These are phyloP conservation scores for Quadroppia sp. DNA, from an alignment of 2,888 invertebrate genomes.

Conservation along the genomic window DNA sequence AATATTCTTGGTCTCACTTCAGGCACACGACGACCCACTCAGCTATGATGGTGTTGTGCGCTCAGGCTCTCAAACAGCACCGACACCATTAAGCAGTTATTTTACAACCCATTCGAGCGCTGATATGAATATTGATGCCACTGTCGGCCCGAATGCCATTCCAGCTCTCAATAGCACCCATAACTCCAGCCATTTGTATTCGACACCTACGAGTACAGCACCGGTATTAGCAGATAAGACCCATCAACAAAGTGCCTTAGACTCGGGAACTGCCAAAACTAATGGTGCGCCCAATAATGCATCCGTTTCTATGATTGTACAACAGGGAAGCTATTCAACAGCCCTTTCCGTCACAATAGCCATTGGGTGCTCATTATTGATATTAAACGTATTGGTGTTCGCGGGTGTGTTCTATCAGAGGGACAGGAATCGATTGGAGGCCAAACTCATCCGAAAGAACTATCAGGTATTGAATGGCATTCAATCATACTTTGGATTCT, in stretches of 20 bases:
- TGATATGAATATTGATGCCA: slow-evolving; percentile 28
- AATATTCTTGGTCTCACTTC: background rate
- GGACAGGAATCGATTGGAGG: slow-evolving; percentile 45
- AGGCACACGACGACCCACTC: slow-evolving; percentile 75
- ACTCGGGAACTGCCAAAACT: slow-evolving; percentile 8
- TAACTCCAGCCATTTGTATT: background rate
- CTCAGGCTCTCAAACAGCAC: slow-evolving; percentile 28
- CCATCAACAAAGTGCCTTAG: slow-evolving; percentile 42
- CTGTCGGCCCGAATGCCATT: background rate
- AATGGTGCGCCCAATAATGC: slow-evolving; percentile 27
- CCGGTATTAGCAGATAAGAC: slow-evolving; percentile 27
- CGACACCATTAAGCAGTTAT: slow-evolving; percentile 33
- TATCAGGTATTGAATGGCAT: slow-evolving; percentile 41
- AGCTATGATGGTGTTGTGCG: slow-evolving; percentile 84
- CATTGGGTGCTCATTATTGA: slow-evolving; percentile 45
- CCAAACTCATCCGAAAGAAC: slow-evolving; percentile 43
- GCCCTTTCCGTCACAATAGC: slow-evolving; percentile 89
- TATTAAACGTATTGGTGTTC: slow-evolving; percentile 47
- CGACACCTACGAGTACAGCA: slow-evolving; percentile 5
- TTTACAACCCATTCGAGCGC: slow-evolving; percentile 32
- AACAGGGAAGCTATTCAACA: slow-evolving; percentile 68
- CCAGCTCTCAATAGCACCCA: background rate
- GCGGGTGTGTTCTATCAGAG: slow-evolving; percentile 47
- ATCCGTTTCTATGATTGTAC: slow-evolving; percentile 44
- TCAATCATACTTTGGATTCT: background rate